These are phyloP conservation scores for Ailurus styani DNA, from an alignment of 2,113 vertebrate species.

Conservation along the genomic window DNA sequence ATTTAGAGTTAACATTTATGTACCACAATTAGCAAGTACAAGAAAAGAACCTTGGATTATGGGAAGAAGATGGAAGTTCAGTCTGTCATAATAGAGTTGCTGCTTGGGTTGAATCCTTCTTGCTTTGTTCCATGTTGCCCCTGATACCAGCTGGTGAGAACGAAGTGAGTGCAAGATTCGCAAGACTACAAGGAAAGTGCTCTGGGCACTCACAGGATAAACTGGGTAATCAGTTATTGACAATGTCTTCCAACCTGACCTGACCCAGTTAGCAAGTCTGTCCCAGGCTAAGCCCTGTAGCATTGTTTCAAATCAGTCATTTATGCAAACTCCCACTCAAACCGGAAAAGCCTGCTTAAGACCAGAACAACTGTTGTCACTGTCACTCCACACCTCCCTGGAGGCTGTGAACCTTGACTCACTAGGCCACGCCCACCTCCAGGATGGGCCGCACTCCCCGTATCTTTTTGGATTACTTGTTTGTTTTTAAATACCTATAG, in stretches of 20 bases:
- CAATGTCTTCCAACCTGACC: neutral
- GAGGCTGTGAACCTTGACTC: slow-evolving; percentile 16
- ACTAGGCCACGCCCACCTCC: neutral
- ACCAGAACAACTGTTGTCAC: slow-evolving; percentile 3
- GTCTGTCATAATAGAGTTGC: neutral
- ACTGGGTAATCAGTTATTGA: neutral
- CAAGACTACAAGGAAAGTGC: neutral
- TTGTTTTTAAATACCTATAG: too few relatives aligned
- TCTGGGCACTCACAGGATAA: neutral
- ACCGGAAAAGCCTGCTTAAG: slow-evolving; percentile 55
- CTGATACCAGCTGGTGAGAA: neutral
- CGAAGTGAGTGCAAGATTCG: neutral
- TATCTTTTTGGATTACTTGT: too few relatives aligned
- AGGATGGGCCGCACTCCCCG: neutral
- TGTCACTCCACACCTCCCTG: neutral
- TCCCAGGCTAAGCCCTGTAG: neutral
- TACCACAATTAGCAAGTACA: neutral
- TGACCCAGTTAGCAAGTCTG: slow-evolving; percentile 48
- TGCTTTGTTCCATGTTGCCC: neutral
- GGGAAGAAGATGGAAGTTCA: neutral
- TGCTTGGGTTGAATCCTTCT: neutral
- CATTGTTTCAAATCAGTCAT: neutral
- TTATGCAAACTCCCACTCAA: slow-evolving; percentile 37
- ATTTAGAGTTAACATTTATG: neutral
- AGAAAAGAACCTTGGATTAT: neutral